Evolutionary conservation across 2,888 invertebrate genomes (phyloP).

Genomic region (Hyles lineata): DNA sequence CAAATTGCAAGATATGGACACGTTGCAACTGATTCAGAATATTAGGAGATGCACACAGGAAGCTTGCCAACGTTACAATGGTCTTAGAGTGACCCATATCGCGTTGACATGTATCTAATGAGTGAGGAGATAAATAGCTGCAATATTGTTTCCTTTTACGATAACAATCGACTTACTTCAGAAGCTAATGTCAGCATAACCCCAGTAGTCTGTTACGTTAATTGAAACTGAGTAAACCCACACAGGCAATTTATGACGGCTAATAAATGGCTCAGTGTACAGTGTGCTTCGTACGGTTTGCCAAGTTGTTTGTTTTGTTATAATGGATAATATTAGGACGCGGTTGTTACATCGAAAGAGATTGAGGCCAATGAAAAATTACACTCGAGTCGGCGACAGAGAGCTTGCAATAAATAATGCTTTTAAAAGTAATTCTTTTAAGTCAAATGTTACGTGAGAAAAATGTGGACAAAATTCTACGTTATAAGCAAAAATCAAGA

Average conservation of each 20-base stretch:
- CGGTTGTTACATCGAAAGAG: constrained; percentile 29
- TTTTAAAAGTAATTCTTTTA: constrained; percentile 18
- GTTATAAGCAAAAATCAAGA: background rate
- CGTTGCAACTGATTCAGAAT: background rate
- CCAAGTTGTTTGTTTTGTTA: constrained; percentile 57
- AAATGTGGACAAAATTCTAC: background rate
- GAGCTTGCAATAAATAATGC: constrained; percentile 19
- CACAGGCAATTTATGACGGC: constrained; percentile 67
- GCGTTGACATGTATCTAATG: constrained; percentile 19
- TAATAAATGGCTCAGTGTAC: constrained; percentile 54
- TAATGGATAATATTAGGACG: constrained; percentile 43
- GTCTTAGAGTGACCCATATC: constrained; percentile 9
- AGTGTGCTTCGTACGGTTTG: constrained; percentile 49
- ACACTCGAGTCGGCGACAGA: constrained; percentile 12
- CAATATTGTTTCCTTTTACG: constrained; percentile 31
- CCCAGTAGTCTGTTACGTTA: constrained; percentile 47
- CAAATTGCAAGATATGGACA: background rate
- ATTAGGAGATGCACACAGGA: background rate
- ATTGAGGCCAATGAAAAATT: constrained; percentile 31
- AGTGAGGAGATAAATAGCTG: constrained; percentile 16
- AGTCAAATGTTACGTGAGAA: constrained; percentile 7
- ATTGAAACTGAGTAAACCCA: constrained; percentile 68
- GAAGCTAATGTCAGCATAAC: constrained; percentile 48
- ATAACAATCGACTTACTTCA: constrained; percentile 42
- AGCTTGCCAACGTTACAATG: background rate